Evolutionary conservation across 2,888 invertebrate species (phyloP).

Genomic region (Leptinotarsa peninsularis): DNA sequence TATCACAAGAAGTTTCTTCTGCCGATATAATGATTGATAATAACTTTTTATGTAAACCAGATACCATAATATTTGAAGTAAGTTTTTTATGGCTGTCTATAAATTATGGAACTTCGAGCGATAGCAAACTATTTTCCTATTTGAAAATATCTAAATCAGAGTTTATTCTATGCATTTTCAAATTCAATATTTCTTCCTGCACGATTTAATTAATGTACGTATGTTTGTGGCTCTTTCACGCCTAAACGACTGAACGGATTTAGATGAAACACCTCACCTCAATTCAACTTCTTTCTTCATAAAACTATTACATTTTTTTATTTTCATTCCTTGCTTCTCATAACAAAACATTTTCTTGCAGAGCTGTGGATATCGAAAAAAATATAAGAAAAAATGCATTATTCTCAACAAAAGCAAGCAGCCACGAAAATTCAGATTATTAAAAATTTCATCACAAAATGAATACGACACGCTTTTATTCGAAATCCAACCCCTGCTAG

Average conservation of each 20-base stretch:
- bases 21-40: background rate
- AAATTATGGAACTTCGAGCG: too few relatives aligned
- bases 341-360: slow-evolving; percentile 32
- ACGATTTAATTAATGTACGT: too few relatives aligned
- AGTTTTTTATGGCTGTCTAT: background rate
- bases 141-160: too few relatives aligned
- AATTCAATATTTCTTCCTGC: too few relatives aligned
- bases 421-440: slow-evolving; percentile 44
- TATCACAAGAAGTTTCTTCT: background rate
- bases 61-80: slow-evolving; percentile 43
- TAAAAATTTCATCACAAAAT: slow-evolving; percentile 38
- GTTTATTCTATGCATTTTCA: too few relatives aligned
- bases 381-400: slow-evolving; percentile 42
- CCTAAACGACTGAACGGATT: too few relatives aligned
- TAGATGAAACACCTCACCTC: too few relatives aligned
- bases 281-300: too few relatives aligned
- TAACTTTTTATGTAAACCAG: slow-evolving; percentile 41
- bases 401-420: slow-evolving; percentile 40
- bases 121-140: too few relatives aligned
- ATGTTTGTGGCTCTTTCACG: too few relatives aligned
- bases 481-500: slow-evolving; percentile 40
- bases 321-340: background rate
- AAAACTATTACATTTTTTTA: too few relatives aligned
- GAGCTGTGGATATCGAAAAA: slow-evolving; percentile 42
- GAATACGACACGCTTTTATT: slow-evolving; percentile 47